These are phyloP conservation scores for Sebastes ruberrimus DNA, from an alignment of 2,797 vertebrate genomes.

Conservation along the genomic window DNA sequence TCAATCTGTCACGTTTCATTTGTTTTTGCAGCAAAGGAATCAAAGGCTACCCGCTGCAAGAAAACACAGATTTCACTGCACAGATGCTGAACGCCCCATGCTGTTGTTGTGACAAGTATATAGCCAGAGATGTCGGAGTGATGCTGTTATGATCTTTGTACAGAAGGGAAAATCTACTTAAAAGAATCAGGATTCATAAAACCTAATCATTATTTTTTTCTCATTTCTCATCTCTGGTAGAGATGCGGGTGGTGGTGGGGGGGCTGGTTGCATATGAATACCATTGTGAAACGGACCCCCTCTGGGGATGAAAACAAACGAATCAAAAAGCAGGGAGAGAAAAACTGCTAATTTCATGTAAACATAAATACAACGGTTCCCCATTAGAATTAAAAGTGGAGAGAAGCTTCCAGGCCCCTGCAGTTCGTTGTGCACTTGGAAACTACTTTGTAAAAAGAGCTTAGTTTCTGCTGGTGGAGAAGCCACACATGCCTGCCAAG, in stretches of 20 bases:
- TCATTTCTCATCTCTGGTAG: slow-evolving; percentile 54
- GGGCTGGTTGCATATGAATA: slow-evolving; percentile 38
- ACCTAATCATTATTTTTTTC: slow-evolving; percentile 37
- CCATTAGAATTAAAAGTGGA: slow-evolving; percentile 50
- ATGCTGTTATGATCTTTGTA: slow-evolving; percentile 30
- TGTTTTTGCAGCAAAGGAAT: slow-evolving; percentile 48
- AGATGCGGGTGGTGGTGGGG: neutral
- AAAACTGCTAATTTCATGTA: slow-evolving; percentile 57
- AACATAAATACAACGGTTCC: slow-evolving; percentile 48
- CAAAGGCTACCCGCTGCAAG: slow-evolving; percentile 35
- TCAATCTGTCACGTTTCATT: slow-evolving; percentile 61
- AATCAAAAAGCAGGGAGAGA: slow-evolving; percentile 30
- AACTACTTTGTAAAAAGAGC: slow-evolving; percentile 9
- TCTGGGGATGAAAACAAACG: slow-evolving; percentile 52
- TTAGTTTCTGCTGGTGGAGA: neutral
- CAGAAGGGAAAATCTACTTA: slow-evolving; percentile 28
- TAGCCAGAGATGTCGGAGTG: neutral
- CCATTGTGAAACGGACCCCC: slow-evolving; percentile 56
- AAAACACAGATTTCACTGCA: slow-evolving; percentile 40
- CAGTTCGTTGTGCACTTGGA: slow-evolving; percentile 1
- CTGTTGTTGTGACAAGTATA: slow-evolving; percentile 35
- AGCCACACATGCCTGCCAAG: neutral
- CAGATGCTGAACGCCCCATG: slow-evolving; percentile 32
- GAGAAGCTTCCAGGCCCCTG: slow-evolving; percentile 21
- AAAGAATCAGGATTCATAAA: slow-evolving; percentile 52